Percentiles rank a stretch among this genome's conserved stretches.
phyloP scores from a whole-genome alignment of 2,113 vertebrate species.

The Spermophilus dauricus region DNA sequence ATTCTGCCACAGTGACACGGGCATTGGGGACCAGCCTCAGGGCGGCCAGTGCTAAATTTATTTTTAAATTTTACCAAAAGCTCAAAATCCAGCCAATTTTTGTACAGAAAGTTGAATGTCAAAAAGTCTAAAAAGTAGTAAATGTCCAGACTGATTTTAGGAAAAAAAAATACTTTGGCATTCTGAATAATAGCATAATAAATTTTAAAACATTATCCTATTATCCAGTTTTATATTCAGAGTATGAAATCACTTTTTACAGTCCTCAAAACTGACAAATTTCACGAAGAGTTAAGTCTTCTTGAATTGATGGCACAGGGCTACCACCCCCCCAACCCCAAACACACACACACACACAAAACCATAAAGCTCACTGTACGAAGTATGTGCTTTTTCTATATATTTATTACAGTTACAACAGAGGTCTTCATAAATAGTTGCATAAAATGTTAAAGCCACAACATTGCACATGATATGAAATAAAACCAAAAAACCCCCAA shows the following conservation, averaged over 20 bases:
- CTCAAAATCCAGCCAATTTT: slow-evolving; percentile 86
- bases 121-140: slow-evolving; percentile 88
- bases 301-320: slow-evolving; percentile 88
- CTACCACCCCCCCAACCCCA: slow-evolving; percentile 69
- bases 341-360: slow-evolving; percentile 89
- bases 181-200: slow-evolving; percentile 88
- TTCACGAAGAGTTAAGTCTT: slow-evolving; percentile 83
- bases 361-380: slow-evolving; percentile 95
- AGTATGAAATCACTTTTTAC: slow-evolving; percentile 85
- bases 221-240: slow-evolving; percentile 86
- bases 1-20: slow-evolving; percentile 75
- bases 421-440: slow-evolving; percentile 99
- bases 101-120: slow-evolving; percentile 88
- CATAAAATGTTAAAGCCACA: slow-evolving; percentile 99
- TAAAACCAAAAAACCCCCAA: slow-evolving; percentile 91
- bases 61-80: too few species aligned
- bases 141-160: slow-evolving; percentile 84
- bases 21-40: slow-evolving; percentile 44
- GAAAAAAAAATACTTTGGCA: slow-evolving; percentile 89
- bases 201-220: slow-evolving; percentile 82
- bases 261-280: slow-evolving; percentile 86
- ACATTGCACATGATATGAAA: slow-evolving; percentile 99
- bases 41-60: slow-evolving; percentile 71
- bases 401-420: slow-evolving; percentile 99
- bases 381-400: slow-evolving; percentile 97